phyloP scores from a whole-genome alignment of 2,797 vertebrate genomes.

The Triplophysa bombifrons region DNA sequence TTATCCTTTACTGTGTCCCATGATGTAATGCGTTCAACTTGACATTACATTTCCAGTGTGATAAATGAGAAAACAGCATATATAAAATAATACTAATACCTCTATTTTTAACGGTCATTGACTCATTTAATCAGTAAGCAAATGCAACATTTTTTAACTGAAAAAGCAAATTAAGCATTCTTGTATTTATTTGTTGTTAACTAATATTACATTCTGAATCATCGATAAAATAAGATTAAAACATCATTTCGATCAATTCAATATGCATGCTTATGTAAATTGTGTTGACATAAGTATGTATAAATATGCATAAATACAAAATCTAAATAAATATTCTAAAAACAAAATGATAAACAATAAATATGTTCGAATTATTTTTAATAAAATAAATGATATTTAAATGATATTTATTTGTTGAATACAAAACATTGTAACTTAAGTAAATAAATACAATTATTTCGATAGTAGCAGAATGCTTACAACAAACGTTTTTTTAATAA shows the following conservation, averaged over 20 bases:
- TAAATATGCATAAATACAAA: too few relatives aligned
- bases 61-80: background rate
- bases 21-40: background rate
- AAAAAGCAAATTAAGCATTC: too few relatives aligned
- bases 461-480: too few relatives aligned
- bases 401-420: background rate
- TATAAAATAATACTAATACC: background rate
- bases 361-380: background rate
- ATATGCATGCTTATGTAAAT: too few relatives aligned
- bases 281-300: too few relatives aligned
- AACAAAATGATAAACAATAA: background rate
- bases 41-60: background rate
- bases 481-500: too few relatives aligned
- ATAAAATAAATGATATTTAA: background rate
- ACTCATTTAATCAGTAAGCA: too few relatives aligned
- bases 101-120: background rate
- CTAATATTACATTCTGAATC: background rate
- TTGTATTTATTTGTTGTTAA: background rate
- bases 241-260: too few relatives aligned
- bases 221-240: too few relatives aligned
- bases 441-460: background rate
- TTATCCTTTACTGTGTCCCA: background rate
- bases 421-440: background rate
- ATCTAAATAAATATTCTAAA: background rate
- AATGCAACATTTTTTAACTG: too few relatives aligned